Conservation (phyloP, 2,888 invertebrate species). For the Drosophila leonis region DNA sequence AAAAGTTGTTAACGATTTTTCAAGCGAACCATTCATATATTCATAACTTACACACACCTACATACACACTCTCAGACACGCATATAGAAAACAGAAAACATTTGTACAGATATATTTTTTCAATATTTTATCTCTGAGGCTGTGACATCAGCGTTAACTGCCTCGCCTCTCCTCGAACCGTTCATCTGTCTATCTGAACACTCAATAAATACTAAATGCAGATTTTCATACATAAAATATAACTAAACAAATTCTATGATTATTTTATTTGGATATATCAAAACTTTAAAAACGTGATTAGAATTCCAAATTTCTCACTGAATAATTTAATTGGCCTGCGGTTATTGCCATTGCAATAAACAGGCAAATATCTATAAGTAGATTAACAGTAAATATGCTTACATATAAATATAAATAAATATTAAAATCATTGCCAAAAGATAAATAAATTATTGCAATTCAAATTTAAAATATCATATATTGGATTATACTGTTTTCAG, state of each 20-base stretch:
- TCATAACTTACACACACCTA: slow-evolving; percentile 36
- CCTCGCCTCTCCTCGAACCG: no score
- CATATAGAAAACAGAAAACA: background rate
- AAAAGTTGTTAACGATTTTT: slow-evolving; percentile 52
- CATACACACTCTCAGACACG: background rate
- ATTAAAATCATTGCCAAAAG: background rate
- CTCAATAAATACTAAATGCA: slow-evolving; percentile 39
- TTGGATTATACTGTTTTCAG: background rate
- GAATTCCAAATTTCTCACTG: slow-evolving; percentile 15
- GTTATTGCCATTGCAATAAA: slow-evolving; percentile 2
- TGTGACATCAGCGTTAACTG: slow-evolving; percentile 9
- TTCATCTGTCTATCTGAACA: background rate
- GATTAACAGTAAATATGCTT: background rate
- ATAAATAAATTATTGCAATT: background rate
- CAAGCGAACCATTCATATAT: slow-evolving; percentile 53
- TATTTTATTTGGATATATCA: slow-evolving; percentile 9
- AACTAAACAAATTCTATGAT: background rate
- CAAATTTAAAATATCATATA: background rate
- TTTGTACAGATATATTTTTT: background rate
- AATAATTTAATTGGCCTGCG: slow-evolving; percentile 13
- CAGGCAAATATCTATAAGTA: background rate
- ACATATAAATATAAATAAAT: background rate
- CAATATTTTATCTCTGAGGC: slow-evolving; percentile 7
- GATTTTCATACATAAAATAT: slow-evolving; percentile 18
- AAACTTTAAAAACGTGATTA: slow-evolving; percentile 9